Percentiles rank a stretch among this genome's conserved stretches.
These are phyloP conservation scores for Hydrolagus affinis DNA, from an alignment of 2,113 vertebrate genomes.

Conservation along the genomic window DNA sequence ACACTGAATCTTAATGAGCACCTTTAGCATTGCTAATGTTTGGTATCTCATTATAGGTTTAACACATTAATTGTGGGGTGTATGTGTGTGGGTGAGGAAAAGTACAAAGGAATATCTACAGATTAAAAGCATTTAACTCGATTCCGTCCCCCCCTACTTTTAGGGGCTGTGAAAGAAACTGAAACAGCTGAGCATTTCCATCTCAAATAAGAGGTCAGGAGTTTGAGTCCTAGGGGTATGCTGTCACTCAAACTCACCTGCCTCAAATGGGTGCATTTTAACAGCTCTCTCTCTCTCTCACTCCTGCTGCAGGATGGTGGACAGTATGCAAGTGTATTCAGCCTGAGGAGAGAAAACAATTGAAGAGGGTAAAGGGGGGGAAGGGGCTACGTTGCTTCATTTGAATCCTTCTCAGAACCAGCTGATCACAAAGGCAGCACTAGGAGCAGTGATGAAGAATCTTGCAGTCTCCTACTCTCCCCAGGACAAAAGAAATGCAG, in stretches of 20 bases:
- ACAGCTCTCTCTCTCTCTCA: constrained; percentile 1
- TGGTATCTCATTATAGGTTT: constrained; percentile 29
- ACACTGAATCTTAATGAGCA: constrained; percentile 23
- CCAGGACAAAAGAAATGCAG: not conserved
- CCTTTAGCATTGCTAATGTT: constrained; percentile 24
- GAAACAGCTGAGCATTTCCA: no score
- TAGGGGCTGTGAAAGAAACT: not conserved
- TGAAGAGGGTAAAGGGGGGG: not conserved
- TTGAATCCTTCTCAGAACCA: not conserved
- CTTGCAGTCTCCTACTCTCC: not conserved
- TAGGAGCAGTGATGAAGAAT: not conserved
- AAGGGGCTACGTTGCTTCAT: not conserved
- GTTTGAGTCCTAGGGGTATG: not conserved
- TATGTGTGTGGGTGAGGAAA: not conserved
- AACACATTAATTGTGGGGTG: constrained; percentile 19
- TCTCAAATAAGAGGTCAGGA: not conserved
- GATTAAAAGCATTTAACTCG: not conserved
- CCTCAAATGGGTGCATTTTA: not conserved
- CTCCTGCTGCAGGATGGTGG: not conserved
- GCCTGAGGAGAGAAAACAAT: no score
- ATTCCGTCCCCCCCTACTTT: no score
- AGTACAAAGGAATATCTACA: not conserved
- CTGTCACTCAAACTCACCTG: not conserved
- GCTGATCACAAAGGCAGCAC: not conserved
- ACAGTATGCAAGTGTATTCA: not conserved